These are phyloP conservation scores for Platysternon megacephalum DNA, from an alignment of 2,113 vertebrate genomes.

Conservation along the genomic window DNA sequence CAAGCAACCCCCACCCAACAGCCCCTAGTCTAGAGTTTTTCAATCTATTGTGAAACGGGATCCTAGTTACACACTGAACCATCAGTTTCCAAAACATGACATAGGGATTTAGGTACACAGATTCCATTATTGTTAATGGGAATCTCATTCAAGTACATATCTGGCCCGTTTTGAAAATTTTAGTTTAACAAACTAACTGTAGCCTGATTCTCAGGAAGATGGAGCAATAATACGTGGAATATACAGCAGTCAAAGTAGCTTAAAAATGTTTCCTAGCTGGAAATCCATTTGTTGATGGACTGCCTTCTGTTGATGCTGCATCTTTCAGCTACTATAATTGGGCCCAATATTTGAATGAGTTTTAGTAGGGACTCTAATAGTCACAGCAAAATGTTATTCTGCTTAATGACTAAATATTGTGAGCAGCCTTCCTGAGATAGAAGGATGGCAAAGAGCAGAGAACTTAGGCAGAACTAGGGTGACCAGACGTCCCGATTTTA, in stretches of 20 bases:
- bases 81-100: constrained; percentile 47
- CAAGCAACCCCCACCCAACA: too few relatives aligned
- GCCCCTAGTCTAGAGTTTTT: constrained; percentile 44
- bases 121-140: constrained; percentile 56
- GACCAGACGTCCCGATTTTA: too few relatives aligned
- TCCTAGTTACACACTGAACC: constrained; percentile 35
- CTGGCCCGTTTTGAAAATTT: constrained; percentile 17
- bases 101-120: not conserved
- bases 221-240: not conserved
- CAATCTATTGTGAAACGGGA: constrained; percentile 51
- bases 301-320: not conserved
- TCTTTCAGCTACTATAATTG: not conserved
- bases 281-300: not conserved
- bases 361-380: not conserved
- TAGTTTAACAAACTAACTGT: not conserved
- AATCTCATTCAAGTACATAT: not conserved
- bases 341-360: not conserved
- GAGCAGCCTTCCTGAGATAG: not conserved
- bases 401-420: not conserved
- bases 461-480: not conserved
- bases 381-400: not conserved
- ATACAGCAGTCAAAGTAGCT: not conserved
- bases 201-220: not conserved
- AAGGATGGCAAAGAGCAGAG: fast-evolving
- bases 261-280: not conserved